Percentiles rank a stretch among this genome's conserved stretches.
phyloP scores from a whole-genome alignment of 2,888 invertebrate species.

The Limenitis arthemis region DNA sequence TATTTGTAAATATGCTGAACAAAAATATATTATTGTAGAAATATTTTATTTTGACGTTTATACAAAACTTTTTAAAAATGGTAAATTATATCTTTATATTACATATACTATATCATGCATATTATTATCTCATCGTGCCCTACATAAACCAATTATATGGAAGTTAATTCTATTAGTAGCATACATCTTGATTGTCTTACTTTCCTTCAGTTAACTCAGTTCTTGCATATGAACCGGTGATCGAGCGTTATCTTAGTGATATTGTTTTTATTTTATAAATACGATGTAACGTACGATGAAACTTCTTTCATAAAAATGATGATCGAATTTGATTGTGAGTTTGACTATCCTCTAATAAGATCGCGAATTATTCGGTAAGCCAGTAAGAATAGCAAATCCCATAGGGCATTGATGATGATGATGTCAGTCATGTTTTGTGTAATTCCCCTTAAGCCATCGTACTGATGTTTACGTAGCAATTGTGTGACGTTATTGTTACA shows the following conservation, averaged over 20 bases:
- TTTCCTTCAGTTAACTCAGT: slow-evolving; percentile 29
- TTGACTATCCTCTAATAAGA: slow-evolving; percentile 7
- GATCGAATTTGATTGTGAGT: slow-evolving; percentile 15
- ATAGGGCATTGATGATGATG: neutral
- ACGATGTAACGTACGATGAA: neutral
- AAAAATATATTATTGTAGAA: too few relatives aligned
- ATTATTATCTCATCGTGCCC: slow-evolving; percentile 15
- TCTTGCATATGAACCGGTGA: slow-evolving; percentile 23
- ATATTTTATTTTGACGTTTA: too few relatives aligned
- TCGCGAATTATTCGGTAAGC: slow-evolving; percentile 7
- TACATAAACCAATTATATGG: slow-evolving; percentile 23
- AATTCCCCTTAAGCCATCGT: neutral
- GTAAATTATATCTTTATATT: neutral
- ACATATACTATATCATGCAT: neutral
- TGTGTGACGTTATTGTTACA: slow-evolving; percentile 11
- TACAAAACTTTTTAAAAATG: too few relatives aligned
- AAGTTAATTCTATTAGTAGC: slow-evolving; percentile 50
- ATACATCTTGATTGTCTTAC: slow-evolving; percentile 24
- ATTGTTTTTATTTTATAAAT: neutral
- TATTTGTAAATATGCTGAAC: too few relatives aligned
- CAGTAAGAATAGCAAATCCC: neutral
- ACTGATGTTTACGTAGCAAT: neutral
- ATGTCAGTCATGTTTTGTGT: neutral
- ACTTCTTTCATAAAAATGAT: slow-evolving; percentile 1
- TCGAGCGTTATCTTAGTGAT: neutral